Conservation (phyloP, 2,888 invertebrate species). For the Drosophila incognita region DNA sequence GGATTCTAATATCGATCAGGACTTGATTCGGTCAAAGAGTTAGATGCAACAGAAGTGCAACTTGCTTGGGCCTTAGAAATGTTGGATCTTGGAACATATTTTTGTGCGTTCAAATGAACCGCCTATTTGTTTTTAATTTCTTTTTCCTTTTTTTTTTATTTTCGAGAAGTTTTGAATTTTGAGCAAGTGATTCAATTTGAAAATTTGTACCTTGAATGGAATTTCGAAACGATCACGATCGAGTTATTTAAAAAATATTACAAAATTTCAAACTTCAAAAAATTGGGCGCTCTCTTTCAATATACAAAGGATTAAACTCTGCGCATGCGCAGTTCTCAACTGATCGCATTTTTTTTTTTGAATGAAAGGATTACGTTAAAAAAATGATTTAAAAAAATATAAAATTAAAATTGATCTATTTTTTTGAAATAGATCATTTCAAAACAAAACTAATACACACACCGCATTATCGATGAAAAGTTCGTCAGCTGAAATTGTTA, state of each 20-base stretch:
- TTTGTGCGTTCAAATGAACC: slow-evolving; percentile 26
- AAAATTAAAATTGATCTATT: neutral
- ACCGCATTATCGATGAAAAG: slow-evolving; percentile 77
- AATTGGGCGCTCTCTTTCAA: neutral
- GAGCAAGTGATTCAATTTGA: slow-evolving; percentile 42
- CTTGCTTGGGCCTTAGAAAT: slow-evolving; percentile 55
- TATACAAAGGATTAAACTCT: neutral
- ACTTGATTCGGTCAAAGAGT: slow-evolving; percentile 26
- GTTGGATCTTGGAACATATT: slow-evolving; percentile 49
- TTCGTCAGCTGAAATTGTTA: slow-evolving; percentile 35
- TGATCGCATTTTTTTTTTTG: neutral
- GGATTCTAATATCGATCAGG: slow-evolving; percentile 20
- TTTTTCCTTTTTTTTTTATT: neutral
- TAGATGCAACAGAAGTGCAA: slow-evolving; percentile 59
- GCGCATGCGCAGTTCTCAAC: slow-evolving; percentile 21
- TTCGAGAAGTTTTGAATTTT: slow-evolving; percentile 34
- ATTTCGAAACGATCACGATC: slow-evolving; percentile 8
- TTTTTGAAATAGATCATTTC: neutral
- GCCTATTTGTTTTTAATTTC: slow-evolving; percentile 22
- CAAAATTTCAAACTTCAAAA: neutral
- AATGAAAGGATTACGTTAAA: neutral
- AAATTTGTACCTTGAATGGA: slow-evolving; percentile 22
- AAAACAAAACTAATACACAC: slow-evolving; percentile 74
- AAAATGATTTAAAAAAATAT: neutral
- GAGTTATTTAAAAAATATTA: neutral